Percentiles rank a stretch among this genome's conserved stretches.
Conservation (phyloP, 2,797 vertebrate species). For the Carduelis carduelis region DNA sequence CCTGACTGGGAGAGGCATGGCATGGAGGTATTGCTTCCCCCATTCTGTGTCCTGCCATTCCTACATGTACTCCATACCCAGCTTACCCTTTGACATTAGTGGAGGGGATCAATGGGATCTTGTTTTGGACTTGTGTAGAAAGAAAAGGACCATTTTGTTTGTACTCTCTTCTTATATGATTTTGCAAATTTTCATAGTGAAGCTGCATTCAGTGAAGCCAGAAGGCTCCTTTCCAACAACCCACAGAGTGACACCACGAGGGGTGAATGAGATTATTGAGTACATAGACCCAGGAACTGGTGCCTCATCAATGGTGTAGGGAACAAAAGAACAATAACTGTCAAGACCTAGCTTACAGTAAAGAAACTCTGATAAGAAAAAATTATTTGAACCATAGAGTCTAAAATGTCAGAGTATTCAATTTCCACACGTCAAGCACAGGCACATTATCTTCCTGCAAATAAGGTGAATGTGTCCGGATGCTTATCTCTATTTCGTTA, state of each 20-base stretch:
- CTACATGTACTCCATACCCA: background rate
- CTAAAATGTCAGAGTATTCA: background rate
- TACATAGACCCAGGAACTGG: background rate
- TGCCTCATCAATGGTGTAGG: background rate
- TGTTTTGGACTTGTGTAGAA: background rate
- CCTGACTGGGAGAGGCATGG: background rate
- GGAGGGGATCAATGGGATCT: background rate
- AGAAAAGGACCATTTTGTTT: background rate
- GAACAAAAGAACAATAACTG: background rate
- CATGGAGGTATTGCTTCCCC: background rate
- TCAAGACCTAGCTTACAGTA: background rate
- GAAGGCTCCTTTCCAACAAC: background rate
- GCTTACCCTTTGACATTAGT: background rate
- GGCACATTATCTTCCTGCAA: background rate
- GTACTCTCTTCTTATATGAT: background rate
- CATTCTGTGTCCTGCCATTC: background rate
- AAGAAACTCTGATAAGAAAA: background rate
- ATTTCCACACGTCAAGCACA: background rate
- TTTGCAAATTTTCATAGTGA: background rate
- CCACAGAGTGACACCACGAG: too few relatives aligned
- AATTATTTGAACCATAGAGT: background rate
- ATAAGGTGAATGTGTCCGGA: background rate
- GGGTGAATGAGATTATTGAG: background rate
- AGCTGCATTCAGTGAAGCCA: background rate
- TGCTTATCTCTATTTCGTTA: background rate